These are phyloP conservation scores for Aleadryas rufinucha DNA, from an alignment of 2,113 vertebrate genomes.

Conservation along the genomic window DNA sequence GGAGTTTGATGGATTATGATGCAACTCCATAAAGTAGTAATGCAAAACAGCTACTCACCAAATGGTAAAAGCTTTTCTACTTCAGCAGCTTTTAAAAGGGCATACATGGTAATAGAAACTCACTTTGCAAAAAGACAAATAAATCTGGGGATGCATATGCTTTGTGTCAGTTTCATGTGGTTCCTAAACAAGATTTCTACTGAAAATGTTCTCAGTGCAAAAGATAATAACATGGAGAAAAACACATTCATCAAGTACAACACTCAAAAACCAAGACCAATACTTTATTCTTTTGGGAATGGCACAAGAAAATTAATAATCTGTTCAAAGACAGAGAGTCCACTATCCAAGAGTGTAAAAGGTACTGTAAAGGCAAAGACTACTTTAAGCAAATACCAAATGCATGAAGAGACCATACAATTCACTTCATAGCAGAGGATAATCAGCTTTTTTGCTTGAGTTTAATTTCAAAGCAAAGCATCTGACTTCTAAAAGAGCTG, in stretches of 20 bases:
- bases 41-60: conserved; percentile 50
- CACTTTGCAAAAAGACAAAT: conserved; percentile 63
- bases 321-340: neutral
- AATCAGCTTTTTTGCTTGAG: neutral
- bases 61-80: conserved; percentile 66
- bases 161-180: conserved; percentile 61
- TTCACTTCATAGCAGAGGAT: neutral
- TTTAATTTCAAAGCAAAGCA: neutral
- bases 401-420: neutral
- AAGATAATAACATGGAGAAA: conserved; percentile 46
- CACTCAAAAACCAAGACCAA: neutral
- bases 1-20: conserved; percentile 57
- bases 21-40: conserved; percentile 45
- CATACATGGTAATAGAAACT: conserved; percentile 56
- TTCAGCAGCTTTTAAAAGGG: conserved; percentile 59
- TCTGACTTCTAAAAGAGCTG: neutral
- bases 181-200: conserved; percentile 66
- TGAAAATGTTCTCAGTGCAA: conserved; percentile 56
- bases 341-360: neutral
- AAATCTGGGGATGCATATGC: conserved; percentile 59
- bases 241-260: conserved; percentile 47
- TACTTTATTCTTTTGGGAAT: conserved; percentile 27
- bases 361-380: neutral
- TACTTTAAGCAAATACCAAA: neutral
- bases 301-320: conserved; percentile 40